Conservation (phyloP, 2,797 vertebrate genomes). For the Lepilemur septentrionalis region DNA sequence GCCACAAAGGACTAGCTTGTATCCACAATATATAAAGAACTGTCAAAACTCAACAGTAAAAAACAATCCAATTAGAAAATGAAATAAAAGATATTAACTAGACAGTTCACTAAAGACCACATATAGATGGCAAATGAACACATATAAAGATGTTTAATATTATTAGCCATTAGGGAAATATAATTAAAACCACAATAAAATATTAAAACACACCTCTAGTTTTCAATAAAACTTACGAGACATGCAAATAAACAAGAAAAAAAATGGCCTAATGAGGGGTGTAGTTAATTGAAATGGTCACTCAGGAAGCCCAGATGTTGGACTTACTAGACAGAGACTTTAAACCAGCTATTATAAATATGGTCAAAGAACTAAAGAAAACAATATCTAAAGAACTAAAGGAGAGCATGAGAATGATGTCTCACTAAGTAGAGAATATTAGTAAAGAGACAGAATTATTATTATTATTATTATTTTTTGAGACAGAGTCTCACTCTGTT, state of each 20-base stretch:
- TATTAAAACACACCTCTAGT: background rate
- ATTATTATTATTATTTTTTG: too few relatives aligned
- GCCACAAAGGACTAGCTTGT: background rate
- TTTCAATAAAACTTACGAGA: constrained; percentile 10
- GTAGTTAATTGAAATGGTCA: background rate
- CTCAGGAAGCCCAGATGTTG: background rate
- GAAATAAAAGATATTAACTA: background rate
- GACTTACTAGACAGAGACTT: background rate
- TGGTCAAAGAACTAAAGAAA: background rate
- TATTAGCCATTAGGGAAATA: background rate
- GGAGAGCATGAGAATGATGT: background rate
- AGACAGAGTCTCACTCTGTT: too few relatives aligned
- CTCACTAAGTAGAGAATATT: background rate
- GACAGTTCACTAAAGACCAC: background rate
- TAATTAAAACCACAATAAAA: background rate
- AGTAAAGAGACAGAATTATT: background rate
- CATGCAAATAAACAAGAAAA: background rate
- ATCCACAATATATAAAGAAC: background rate
- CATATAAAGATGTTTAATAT: background rate
- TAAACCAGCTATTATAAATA: background rate
- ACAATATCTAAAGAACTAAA: background rate
- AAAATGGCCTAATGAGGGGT: background rate
- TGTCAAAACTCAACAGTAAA: background rate
- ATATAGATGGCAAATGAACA: background rate
- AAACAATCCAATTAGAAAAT: background rate